Evolutionary conservation across 1,140 invertebrate species (phyloP), one percentile per base, ranked within the genome.

Genomic region (Drosophila seguyi): DNA sequence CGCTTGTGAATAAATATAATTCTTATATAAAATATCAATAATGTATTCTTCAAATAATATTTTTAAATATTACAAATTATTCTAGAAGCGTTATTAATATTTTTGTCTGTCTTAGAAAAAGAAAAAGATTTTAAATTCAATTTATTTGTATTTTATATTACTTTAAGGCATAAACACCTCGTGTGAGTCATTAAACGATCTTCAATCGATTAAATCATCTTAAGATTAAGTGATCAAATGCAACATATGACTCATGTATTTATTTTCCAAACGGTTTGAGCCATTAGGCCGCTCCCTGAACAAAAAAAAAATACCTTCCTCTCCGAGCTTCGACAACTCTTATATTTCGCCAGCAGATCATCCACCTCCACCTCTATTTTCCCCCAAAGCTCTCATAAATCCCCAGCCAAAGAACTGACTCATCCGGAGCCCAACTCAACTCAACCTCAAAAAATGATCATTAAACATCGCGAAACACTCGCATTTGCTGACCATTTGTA

Each of bases 401-500:
- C 34, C 14, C 20, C 18, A 22, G 13, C 13, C 27, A 25, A 57
- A 44, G 52, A 44, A 36, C 42, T 69, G 69, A 73, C 67, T 72
- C 66, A 72, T 72, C 65, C 42, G 4, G 18, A 22, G 13, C 4
- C 16, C 18, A 34, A 62, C 58, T 34, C 60, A 53, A 68, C 45
- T 67, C 20, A 39, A 31, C 41, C 68, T 41, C 22, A 48, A 71
- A 36, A 66, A 41, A 6, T 41, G 47, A 38, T 44, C 44, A 58
- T 48, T 41, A 38, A 71, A 50, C 48, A 39, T 16, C 29, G 36
- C 38, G 20, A 65, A 68, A 38, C n/a, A 56, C 8, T 50, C 22
- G 69, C 60, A 50, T 42, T 66, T 44, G 38, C 75, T 83, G 80
- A 79, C 63, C 80, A 82, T 48, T 74, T 69, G 59, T 69, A 79